Evolutionary conservation across 2,113 vertebrate species (phyloP), one percentile per base, ranked within the genome.

Genomic region (Lates calcarifer): DNA sequence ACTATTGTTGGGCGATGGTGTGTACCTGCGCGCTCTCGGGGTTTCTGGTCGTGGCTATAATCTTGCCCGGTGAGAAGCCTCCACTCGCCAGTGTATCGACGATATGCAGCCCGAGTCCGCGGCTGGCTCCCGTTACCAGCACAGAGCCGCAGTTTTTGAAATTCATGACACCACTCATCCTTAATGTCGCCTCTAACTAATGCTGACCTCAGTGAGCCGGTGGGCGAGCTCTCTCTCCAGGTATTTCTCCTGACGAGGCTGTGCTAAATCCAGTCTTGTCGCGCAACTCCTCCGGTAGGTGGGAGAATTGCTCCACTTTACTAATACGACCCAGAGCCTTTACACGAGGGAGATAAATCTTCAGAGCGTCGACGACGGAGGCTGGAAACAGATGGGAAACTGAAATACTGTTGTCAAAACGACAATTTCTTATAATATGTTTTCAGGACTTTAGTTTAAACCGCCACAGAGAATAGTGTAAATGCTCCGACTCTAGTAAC

Each of bases 61-160:
- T 95, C 60, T 92, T 84, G 0, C 92, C 93, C 11, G 95, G 95
- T 29, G 87, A 83, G 20, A 87, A 92, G 3, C 5, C 72, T 78
- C 91, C 90, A 17, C 56, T 82, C 0, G 84, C 93, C 71, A 96
- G 89, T 2, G 82, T 94, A 43, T 93, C 71, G 39, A 95, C 95
- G 14, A 96, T 62, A 57, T 96, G 94, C 86, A 95, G 87, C 0
- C 95, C 95, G 70, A 96, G 93, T 18, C 95, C 95, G 2, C 94
- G 92, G 80, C 84, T 95, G 51, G 94, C 95, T 58, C 95, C 95
- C 15, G 96, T 96, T 47, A 95, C 91, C 89, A 95, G 82, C 60
- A 96, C 89, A 12, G 94, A 93, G 68, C 92, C 86, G 68, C 94
- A 95, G 60, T 83, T 88, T 62, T 73, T 85, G 67, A 95, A 95